Evolutionary conservation across 2,797 vertebrate genomes (phyloP), one percentile per base, ranked within the genome.

Genomic region (Trachurus trachurus): DNA sequence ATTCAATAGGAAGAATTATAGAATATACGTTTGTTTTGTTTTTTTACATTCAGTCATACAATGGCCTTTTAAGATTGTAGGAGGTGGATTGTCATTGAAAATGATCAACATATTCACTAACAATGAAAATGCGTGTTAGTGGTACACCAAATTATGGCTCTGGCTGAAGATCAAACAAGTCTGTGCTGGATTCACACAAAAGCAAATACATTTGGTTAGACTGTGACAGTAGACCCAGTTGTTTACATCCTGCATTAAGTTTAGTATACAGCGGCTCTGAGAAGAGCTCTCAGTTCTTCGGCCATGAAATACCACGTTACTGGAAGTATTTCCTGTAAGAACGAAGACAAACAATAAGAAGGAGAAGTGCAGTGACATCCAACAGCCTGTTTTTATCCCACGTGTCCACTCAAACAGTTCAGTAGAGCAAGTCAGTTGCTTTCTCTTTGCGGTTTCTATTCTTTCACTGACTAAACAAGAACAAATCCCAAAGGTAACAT

Each of bases 271-370:
- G 40, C 65, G 47, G 49, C 49, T 70, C 69, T 0, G 53, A 78
- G 31, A 45, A 15, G 68, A 66, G 21, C 9, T 17, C 37, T 72
- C 42, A 52, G 62, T 49, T 79, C 60, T 64, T 77, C 49, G 50
- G 80, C 82, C 74, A 84, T 68, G 71, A 84, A 87, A 85, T 59
- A 40, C 45, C 19, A 45, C 0, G 6, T 64, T 77, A 54, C 47
- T 45, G 56, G 15, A 31, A 58, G 34, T 1, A 22, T 81, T 86
- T 91, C 76, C 77, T 74, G 78, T 56, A 66, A 78, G 49, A 81
- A 62, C 74, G 49, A 81, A 88, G 82, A 87, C 65, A 88, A 89
- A 82, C 70, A 81, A 45, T 74, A 58, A 68, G 5, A n/a, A 37
- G 34, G 26, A 26, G 26, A 1, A 56, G 34, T 13, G 0, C 54